Conservation (phyloP, 2,888 invertebrate genomes). For the Andrena bucephala region DNA sequence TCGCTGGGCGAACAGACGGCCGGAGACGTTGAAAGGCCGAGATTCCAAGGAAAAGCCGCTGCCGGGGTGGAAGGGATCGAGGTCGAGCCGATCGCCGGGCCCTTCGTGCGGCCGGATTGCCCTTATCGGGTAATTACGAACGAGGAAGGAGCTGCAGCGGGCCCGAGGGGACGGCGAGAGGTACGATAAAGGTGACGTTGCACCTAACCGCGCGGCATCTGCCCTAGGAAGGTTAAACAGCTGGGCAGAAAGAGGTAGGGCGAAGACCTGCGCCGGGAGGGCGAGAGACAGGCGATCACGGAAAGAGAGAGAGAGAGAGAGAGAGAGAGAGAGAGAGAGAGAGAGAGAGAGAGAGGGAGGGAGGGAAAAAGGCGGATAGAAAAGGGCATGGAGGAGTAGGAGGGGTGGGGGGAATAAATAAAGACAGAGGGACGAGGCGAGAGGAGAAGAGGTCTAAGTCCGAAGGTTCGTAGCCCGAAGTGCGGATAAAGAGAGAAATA, state of each 20-base stretch:
- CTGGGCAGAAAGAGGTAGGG: constrained; percentile 68
- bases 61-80: constrained; percentile 35
- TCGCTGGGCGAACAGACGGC: background rate
- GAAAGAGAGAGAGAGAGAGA: constrained; percentile 42
- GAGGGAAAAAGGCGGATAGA: constrained; percentile 17
- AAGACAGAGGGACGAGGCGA: constrained; percentile 42
- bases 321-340: constrained; percentile 32
- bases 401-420: constrained; percentile 32
- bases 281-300: constrained; percentile 41
- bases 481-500: constrained; percentile 70
- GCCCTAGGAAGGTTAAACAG: constrained; percentile 78
- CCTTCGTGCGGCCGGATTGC: constrained; percentile 58
- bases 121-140: constrained; percentile 79
- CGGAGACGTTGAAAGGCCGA: background rate
- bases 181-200: constrained; percentile 75
- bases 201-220: constrained; percentile 78
- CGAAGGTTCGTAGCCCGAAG: constrained; percentile 61
- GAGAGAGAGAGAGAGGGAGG: constrained; percentile 36
- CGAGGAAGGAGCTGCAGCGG: constrained; percentile 6
- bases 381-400: constrained; percentile 19
- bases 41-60: constrained; percentile 28
- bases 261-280: constrained; percentile 22
- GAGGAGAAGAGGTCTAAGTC: constrained; percentile 56
- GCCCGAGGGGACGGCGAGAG: constrained; percentile 19
- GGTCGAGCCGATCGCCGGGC: constrained; percentile 50